These are phyloP conservation scores for Eidolon dupreanum DNA, from an alignment of 2,797 vertebrate species.

Conservation along the genomic window DNA sequence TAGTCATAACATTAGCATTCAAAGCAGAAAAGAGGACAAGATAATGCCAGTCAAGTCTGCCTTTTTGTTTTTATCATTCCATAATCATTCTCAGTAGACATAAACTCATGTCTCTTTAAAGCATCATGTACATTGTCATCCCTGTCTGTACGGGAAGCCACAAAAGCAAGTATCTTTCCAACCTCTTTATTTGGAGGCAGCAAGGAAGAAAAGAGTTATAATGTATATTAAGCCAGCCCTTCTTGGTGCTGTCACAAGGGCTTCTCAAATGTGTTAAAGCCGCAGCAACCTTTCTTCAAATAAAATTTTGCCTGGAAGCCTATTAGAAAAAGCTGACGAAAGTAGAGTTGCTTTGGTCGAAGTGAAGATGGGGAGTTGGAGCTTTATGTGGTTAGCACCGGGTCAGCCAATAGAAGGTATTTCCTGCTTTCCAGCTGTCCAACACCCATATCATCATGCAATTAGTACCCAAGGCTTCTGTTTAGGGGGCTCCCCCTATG, in stretches of 20 bases:
- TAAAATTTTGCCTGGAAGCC: neutral
- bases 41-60: neutral
- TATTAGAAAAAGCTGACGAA: constrained; percentile 10
- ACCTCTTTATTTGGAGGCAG: neutral
- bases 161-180: neutral
- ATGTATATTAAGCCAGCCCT: neutral
- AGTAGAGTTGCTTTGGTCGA: neutral
- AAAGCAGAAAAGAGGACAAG: neutral
- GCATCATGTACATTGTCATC: neutral
- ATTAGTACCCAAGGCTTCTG: neutral
- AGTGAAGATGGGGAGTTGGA: neutral
- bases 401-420: neutral
- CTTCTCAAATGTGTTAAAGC: neutral
- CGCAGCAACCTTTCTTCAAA: neutral
- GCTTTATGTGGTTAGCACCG: neutral
- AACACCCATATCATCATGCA: neutral
- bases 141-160: neutral
- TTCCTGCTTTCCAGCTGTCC: neutral
- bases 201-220: neutral
- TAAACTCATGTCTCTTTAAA: neutral
- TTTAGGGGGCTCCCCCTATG: neutral
- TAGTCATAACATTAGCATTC: neutral
- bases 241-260: neutral
- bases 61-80: neutral
- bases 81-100: neutral